Conservation (phyloP, 2,797 vertebrate species). For the Hemitrygon akajei region DNA sequence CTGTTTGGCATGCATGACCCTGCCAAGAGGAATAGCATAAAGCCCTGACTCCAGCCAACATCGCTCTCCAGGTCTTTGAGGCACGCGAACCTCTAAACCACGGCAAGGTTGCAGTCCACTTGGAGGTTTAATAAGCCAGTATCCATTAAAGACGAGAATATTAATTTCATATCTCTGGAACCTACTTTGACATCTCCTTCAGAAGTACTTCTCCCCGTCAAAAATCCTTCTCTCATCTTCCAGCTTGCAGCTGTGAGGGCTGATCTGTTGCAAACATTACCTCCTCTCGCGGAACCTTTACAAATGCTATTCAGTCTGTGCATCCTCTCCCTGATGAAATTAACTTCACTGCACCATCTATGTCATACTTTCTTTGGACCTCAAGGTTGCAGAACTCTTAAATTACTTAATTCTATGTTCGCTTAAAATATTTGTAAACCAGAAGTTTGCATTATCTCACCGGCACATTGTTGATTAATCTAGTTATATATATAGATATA, state of each 20-base stretch:
- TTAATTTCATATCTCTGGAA: background rate
- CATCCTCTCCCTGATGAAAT: background rate
- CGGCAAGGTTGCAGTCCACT: too few relatives aligned
- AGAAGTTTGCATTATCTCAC: background rate
- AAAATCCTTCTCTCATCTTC: background rate
- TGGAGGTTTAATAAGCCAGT: too few relatives aligned
- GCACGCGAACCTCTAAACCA: too few relatives aligned
- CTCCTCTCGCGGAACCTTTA: background rate
- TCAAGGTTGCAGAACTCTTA: background rate
- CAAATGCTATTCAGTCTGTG: background rate
- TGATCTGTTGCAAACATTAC: background rate
- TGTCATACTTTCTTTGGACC: background rate
- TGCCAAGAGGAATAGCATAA: too few relatives aligned
- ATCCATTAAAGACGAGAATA: background rate
- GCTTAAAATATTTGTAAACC: background rate
- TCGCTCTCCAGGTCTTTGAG: too few relatives aligned
- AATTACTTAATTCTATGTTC: background rate
- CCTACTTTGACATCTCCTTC: background rate
- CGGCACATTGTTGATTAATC: background rate
- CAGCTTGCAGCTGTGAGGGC: background rate
- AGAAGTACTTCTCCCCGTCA: background rate
- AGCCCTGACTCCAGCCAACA: too few relatives aligned
- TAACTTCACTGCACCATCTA: background rate
- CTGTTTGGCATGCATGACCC: too few relatives aligned
- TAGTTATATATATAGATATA: too few relatives aligned